Evolutionary conservation across 37 sponge, comb jelly and placozoan species (phyloP).

Genomic region (Aphrocallistes beatrix): DNA sequence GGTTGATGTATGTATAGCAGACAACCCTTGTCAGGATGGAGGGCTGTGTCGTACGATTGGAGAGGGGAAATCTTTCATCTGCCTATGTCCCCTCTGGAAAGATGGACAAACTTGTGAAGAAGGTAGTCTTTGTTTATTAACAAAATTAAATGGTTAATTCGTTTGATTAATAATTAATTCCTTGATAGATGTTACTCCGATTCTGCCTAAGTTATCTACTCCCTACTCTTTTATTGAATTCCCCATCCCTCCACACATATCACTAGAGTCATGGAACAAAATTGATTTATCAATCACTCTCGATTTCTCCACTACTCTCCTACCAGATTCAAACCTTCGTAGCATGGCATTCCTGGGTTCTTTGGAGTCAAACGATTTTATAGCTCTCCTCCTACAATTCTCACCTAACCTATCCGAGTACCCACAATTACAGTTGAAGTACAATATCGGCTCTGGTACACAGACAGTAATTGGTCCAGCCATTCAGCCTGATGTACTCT

Average conservation of each 20-base stretch:
- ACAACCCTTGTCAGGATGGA: slow-evolving; percentile 47
- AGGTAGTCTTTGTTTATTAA: slow-evolving; percentile 21
- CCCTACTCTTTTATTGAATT: background rate
- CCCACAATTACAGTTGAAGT: background rate
- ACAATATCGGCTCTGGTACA: background rate
- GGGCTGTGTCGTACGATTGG: slow-evolving; percentile 32
- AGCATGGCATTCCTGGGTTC: background rate
- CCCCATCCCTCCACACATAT: background rate
- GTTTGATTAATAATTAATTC: background rate
- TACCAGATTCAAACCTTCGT: background rate
- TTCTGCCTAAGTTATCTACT: background rate
- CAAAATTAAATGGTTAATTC: background rate
- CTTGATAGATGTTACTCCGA: background rate
- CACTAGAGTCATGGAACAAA: background rate
- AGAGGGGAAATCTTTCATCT: slow-evolving; percentile 25
- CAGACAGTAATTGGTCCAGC: background rate
- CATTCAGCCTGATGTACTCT: background rate
- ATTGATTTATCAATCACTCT: background rate
- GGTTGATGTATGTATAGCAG: slow-evolving; percentile 1
- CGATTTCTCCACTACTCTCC: background rate
- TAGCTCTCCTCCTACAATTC: background rate
- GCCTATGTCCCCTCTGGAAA: slow-evolving; percentile 39
- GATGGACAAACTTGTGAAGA: slow-evolving; percentile 44
- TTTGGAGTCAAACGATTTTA: background rate
- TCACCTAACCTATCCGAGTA: background rate